Base-by-base conservation (phyloP, 1,140 invertebrate species). In the Heliconius congener region DNA sequence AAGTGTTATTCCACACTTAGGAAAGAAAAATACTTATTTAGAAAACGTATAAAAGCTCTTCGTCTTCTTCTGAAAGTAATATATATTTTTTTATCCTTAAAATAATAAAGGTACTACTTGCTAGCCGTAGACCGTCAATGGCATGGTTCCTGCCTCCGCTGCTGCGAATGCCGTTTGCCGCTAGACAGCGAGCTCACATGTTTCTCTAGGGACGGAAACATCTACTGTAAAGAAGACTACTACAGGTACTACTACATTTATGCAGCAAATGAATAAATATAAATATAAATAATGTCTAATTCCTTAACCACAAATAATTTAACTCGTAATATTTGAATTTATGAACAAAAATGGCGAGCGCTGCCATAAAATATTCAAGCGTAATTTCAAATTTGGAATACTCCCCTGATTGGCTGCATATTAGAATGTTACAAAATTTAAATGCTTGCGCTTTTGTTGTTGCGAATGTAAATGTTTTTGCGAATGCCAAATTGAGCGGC, bases 141-240 rank as follows among this genome's bases (percentile, higher is more conserved):
- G 98, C 98, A 99, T 91, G 97, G 97, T 50, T 95, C 96, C 78
- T 99, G 98, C 90, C 95, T 98, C 50, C 96, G 97, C 80, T 99
- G 98, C 94, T 97, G 96, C 91, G 97, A 98, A 87, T 99, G 98
- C 93, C 96, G 97, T 79, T 93, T 98, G 76, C 96, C 97, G 1
- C 95, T 99, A 37, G 98, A 98, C 90, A 96, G 97, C 2, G 97
- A 99, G 90, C 95, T 98, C 73, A 98, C 98, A 82, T 99, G 98
- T 94, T 99, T 98, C 93, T 96, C 97, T 8, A 95, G 98, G 76
- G 98, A 98, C 86, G 97, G 98, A 76, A 97, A 97, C 89, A 99
- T 99, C 86, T 99, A 98, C 93, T 99, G 98, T 96, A 98, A 98
- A 92, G 97, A 99, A 86, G 98, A 99, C 94, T 99, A 99, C 92